A percentile compares a stretch with the other conserved stretches of the same genome.
Evolutionary conservation across 92 coral and sea anemone genomes (phyloP).

Genomic region (Montipora capitata): DNA sequence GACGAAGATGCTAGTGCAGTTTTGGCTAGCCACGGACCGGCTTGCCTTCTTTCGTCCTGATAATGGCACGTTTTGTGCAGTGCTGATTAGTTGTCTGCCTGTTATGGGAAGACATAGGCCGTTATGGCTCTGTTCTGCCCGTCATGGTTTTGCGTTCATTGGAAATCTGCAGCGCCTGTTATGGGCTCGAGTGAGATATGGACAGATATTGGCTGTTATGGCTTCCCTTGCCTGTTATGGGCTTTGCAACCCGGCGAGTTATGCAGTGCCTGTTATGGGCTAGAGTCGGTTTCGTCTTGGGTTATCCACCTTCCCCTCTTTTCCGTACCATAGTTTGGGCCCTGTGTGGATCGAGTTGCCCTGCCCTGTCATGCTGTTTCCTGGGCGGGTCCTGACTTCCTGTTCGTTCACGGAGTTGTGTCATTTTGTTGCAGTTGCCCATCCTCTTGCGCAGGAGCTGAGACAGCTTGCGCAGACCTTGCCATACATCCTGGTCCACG

Average conservation of each 20-base stretch:
- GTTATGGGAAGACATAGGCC: background rate
- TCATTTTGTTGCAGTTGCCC: conserved; percentile 18
- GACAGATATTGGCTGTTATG: background rate
- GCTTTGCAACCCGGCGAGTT: conserved; percentile 12
- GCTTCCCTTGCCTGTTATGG: conserved; percentile 23
- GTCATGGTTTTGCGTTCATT: conserved; percentile 21
- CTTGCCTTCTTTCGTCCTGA: conserved; percentile 6
- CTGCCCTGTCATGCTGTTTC: background rate
- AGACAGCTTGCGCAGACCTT: conserved; percentile 52
- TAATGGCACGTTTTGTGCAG: conserved; percentile 7
- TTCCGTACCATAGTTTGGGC: background rate
- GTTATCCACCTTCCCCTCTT: background rate
- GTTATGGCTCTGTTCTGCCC: conserved; percentile 5
- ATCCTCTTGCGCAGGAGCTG: conserved; percentile 31
- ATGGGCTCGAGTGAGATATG: background rate
- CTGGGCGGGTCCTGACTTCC: conserved; percentile 23
- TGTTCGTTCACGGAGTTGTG: conserved; percentile 8
- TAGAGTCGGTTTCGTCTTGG: background rate
- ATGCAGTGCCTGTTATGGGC: conserved; percentile 16
- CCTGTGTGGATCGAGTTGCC: background rate
- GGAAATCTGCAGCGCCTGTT: conserved; percentile 13
- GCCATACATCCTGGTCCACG: conserved; percentile 65
- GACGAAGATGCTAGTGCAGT: background rate
- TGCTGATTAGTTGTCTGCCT: conserved; percentile 13
- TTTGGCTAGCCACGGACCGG: conserved; percentile 4